Evolutionary conservation across 2,888 invertebrate genomes (phyloP).

Genomic region (Nomada goodeniana): DNA sequence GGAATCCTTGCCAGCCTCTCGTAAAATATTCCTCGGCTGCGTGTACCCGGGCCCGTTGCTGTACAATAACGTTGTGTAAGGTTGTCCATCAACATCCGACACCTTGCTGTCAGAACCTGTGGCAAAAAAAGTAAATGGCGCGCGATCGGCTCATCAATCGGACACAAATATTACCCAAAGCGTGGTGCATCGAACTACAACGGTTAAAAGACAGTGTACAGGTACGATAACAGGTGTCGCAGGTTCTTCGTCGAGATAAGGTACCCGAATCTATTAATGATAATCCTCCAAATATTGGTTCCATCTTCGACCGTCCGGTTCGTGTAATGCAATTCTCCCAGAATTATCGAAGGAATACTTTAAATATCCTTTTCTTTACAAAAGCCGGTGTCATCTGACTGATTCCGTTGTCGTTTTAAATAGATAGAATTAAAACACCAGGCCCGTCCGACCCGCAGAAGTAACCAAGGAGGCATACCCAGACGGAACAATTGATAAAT

Average conservation of each 20-base stretch:
- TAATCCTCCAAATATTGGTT: not conserved
- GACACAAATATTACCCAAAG: slow-evolving; percentile 11
- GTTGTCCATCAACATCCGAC: slow-evolving; percentile 90
- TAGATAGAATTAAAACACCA: no score
- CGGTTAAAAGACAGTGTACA: slow-evolving; percentile 21
- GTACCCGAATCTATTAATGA: not conserved
- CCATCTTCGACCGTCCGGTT: no score
- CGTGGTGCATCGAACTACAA: slow-evolving; percentile 16
- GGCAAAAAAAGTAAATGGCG: slow-evolving; percentile 44
- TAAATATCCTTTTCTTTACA: no score
- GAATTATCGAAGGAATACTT: no score
- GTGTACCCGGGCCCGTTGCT: slow-evolving; percentile 92
- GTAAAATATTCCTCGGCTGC: slow-evolving; percentile 87
- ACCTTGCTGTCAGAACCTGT: slow-evolving; percentile 90
- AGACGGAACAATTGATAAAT: not conserved
- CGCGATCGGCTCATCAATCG: slow-evolving; percentile 50
- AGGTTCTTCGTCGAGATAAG: not conserved
- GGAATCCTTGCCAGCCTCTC: slow-evolving; percentile 82
- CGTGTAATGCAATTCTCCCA: no score
- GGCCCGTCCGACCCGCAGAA: not conserved
- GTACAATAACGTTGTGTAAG: slow-evolving; percentile 91
- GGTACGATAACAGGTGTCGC: not conserved
- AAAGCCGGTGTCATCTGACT: no score
- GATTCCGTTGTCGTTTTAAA: no score
- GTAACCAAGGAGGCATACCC: not conserved